Percentiles rank a stretch among this genome's conserved stretches.
Conservation (phyloP, 2,888 invertebrate species). For the Leptura quadrifasciata region DNA sequence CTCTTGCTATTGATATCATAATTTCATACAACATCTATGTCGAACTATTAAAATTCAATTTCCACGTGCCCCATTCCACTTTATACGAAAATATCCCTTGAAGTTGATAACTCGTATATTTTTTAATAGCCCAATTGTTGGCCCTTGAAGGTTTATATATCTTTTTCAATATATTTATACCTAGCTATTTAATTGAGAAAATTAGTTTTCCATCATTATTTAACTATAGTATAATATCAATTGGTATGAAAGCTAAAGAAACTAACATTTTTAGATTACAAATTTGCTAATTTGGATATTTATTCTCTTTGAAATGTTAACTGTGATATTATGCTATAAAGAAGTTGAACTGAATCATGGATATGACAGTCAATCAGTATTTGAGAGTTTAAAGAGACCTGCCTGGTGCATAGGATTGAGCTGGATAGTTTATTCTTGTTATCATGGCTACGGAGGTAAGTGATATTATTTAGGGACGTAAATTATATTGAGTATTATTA, state of each 20-base stretch:
- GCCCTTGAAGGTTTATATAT: no score
- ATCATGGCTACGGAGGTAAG: conserved; percentile 39
- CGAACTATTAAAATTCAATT: no score
- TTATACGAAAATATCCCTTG: no score
- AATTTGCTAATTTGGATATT: conserved; percentile 52
- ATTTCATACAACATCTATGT: no score
- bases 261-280: conserved; percentile 37
- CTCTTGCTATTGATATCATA: no score
- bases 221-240: background rate
- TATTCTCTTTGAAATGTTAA: conserved; percentile 41
- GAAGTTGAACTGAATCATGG: conserved; percentile 32
- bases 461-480: background rate
- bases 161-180: no score
- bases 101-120: no score
- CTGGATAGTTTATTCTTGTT: conserved; percentile 54
- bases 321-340: conserved; percentile 38
- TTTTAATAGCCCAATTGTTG: no score
- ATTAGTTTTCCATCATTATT: no score
- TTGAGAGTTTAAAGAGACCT: conserved; percentile 48
- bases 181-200: no score
- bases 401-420: conserved; percentile 54
- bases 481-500: no score
- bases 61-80: no score
- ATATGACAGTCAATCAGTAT: conserved; percentile 24
- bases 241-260: background rate